Conservation (phyloP, 2,888 invertebrate species). For the Apamea sordens region DNA sequence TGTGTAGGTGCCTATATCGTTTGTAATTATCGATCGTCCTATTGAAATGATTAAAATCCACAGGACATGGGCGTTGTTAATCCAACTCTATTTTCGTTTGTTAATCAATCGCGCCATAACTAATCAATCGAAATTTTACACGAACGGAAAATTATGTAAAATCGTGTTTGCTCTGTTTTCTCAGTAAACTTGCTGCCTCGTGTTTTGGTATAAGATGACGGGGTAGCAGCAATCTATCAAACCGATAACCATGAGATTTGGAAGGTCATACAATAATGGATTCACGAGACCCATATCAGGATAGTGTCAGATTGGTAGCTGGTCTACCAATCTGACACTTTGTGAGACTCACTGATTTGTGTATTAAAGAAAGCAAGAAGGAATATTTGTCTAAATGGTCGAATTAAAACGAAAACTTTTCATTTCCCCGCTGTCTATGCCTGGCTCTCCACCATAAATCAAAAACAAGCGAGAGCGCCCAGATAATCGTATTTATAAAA, state of each 20-base stretch:
- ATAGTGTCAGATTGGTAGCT: slow-evolving; percentile 44
- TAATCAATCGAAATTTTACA: slow-evolving; percentile 48
- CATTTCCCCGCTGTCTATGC: slow-evolving; percentile 1
- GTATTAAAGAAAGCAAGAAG: slow-evolving; percentile 29
- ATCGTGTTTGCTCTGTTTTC: slow-evolving; percentile 18
- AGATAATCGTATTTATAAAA: slow-evolving; percentile 68
- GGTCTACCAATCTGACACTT: too few species aligned
- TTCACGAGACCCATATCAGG: slow-evolving; percentile 50
- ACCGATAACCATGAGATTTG: slow-evolving; percentile 26
- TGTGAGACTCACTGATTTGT: too few species aligned
- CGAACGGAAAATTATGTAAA: slow-evolving; percentile 24
- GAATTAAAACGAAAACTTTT: slow-evolving; percentile 20
- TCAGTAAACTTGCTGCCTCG: slow-evolving; percentile 17
- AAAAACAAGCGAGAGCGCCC: slow-evolving; percentile 41
- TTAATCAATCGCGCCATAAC: not conserved
- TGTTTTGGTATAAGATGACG: slow-evolving; percentile 35
- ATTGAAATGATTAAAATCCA: slow-evolving; percentile 67
- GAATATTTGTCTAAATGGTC: slow-evolving; percentile 5
- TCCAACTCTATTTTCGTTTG: slow-evolving; percentile 23
- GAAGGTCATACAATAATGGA: slow-evolving; percentile 51
- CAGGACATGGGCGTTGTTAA: slow-evolving; percentile 41
- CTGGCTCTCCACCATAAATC: slow-evolving; percentile 43
- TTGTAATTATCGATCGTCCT: slow-evolving; percentile 69
- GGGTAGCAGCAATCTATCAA: slow-evolving; percentile 44
- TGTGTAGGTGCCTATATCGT: slow-evolving; percentile 61